A percentile compares a stretch with the other conserved stretches of the same genome.
Conservation (phyloP, 2,888 invertebrate species). For the Acrobasis suavella region DNA sequence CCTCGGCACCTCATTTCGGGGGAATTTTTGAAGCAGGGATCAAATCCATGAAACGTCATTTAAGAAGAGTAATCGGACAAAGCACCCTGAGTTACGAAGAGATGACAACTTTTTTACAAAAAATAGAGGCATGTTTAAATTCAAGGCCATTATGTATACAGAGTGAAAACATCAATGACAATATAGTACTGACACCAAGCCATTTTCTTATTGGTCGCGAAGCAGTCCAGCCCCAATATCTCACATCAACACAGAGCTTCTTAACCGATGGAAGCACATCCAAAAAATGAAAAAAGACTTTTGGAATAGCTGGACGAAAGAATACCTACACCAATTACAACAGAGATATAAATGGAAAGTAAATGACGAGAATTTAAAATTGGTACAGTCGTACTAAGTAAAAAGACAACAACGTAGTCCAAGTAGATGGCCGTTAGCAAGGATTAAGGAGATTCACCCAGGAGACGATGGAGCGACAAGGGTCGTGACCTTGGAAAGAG, state of each 20-base stretch:
- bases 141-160: neutral
- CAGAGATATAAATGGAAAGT: neutral
- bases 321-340: neutral
- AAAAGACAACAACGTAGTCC: neutral
- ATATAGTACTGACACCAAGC: neutral
- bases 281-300: too few species aligned
- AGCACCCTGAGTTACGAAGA: neutral
- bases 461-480: neutral
- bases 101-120: neutral
- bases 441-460: neutral
- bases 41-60: too few species aligned
- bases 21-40: neutral
- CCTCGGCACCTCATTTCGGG: neutral
- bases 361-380: neutral
- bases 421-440: neutral
- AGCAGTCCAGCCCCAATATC: too few species aligned
- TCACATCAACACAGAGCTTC: too few species aligned
- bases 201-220: neutral
- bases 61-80: neutral
- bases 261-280: too few species aligned
- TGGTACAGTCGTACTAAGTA: neutral
- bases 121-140: too few species aligned
- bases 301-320: neutral
- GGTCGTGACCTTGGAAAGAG: neutral
- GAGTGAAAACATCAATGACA: neutral